Conservation (phyloP, 2,797 vertebrate genomes). For the Aeoliscus strigatus region DNA sequence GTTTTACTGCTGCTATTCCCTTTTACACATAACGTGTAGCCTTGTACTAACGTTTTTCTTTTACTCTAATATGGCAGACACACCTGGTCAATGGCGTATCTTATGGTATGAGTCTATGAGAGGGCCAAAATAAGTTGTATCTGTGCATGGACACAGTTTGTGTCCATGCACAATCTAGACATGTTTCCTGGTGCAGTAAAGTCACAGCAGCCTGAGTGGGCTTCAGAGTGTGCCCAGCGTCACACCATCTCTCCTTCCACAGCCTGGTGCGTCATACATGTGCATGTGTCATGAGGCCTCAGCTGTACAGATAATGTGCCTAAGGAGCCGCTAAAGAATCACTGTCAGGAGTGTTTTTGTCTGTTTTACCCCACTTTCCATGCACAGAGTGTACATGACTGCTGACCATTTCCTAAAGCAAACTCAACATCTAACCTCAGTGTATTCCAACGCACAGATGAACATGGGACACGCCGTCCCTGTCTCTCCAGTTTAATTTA, state of each 20-base stretch:
- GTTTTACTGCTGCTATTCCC: neutral
- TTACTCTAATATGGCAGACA: neutral
- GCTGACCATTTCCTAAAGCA: slow-evolving; percentile 61
- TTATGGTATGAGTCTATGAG: too few species aligned
- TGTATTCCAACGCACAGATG: neutral
- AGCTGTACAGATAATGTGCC: neutral
- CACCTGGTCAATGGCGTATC: too few species aligned
- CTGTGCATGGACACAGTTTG: too few species aligned
- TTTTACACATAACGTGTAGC: neutral
- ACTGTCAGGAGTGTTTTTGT: slow-evolving; percentile 9
- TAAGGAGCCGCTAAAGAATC: slow-evolving; percentile 2
- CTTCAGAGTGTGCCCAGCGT: too few species aligned
- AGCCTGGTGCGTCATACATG: too few species aligned
- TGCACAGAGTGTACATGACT: slow-evolving; percentile 56
- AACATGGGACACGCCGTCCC: too few species aligned
- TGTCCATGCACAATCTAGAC: too few species aligned
- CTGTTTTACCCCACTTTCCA: slow-evolving; percentile 57
- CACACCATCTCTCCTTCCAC: too few species aligned
- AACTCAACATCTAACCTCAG: slow-evolving; percentile 14
- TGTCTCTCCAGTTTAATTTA: too few species aligned
- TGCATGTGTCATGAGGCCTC: neutral
- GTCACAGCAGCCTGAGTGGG: too few species aligned
- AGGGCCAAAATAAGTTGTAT: too few species aligned
- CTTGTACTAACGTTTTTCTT: neutral
- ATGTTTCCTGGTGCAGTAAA: too few species aligned